A percentile compares a stretch with the other conserved stretches of the same genome.
These are phyloP conservation scores for Plotosus lineatus DNA, from an alignment of 2,113 vertebrate species.

Conservation along the genomic window DNA sequence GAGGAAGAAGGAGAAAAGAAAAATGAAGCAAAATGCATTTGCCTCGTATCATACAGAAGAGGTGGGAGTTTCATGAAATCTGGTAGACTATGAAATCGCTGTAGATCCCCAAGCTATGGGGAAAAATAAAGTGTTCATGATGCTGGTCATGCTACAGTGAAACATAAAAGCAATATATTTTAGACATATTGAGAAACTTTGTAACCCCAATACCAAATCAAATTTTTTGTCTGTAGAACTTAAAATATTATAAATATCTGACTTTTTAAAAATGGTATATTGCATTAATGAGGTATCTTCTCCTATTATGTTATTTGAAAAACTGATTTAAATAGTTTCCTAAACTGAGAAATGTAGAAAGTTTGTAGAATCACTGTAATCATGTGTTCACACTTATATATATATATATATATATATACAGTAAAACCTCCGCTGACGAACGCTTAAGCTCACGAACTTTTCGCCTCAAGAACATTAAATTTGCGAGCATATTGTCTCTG, in stretches of 20 bases:
- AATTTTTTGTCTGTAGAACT: background rate
- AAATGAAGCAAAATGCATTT: too few relatives aligned
- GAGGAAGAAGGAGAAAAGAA: background rate
- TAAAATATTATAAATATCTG: constrained; percentile 3
- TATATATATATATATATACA: too few relatives aligned
- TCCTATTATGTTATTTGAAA: background rate
- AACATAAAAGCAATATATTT: constrained; percentile 25
- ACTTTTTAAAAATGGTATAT: background rate
- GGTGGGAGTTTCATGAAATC: background rate
- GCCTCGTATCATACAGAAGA: background rate
- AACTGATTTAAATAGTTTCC: background rate
- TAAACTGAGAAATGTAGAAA: background rate
- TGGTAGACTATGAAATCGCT: constrained; percentile 10
- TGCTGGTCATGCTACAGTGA: constrained; percentile 15
- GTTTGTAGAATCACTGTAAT: background rate
- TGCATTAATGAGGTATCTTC: background rate
- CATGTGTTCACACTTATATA: background rate
- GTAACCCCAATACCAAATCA: background rate
- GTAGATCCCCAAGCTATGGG: constrained; percentile 11
- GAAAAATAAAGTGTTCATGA: constrained; percentile 29
- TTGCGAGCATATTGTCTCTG: too few relatives aligned
- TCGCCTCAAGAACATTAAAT: too few relatives aligned
- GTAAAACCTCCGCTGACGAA: too few relatives aligned
- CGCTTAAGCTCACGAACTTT: too few relatives aligned
- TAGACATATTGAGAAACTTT: background rate